Evolutionary conservation across 2,888 invertebrate genomes (phyloP).

Genomic region (Phyllotreta striolata): DNA sequence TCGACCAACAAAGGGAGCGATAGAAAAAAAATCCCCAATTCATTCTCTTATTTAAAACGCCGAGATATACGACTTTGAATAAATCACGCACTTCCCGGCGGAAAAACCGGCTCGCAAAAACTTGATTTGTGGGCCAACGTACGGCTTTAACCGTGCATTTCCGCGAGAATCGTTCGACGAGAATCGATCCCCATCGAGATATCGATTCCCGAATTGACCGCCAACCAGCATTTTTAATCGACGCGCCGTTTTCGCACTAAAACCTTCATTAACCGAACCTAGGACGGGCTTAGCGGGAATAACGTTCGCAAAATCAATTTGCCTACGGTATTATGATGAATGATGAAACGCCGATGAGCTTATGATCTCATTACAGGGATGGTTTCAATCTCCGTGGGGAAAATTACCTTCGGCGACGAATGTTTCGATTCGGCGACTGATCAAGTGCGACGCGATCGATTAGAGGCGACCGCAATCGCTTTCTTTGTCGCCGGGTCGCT

Average conservation of each 20-base stretch:
- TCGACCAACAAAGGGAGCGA: too few relatives aligned
- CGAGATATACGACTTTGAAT: slow-evolving; percentile 49
- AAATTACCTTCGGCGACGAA: slow-evolving; percentile 29
- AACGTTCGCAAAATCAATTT: slow-evolving; percentile 14
- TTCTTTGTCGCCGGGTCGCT: too few relatives aligned
- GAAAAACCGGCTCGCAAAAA: slow-evolving; percentile 49
- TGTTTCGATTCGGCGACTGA: slow-evolving; percentile 28
- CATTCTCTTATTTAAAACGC: slow-evolving; percentile 50
- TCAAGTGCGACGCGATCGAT: slow-evolving; percentile 13
- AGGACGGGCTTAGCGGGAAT: not conserved
- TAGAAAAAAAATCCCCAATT: slow-evolving; percentile 41
- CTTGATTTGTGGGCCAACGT: slow-evolving; percentile 51
- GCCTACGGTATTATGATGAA: slow-evolving; percentile 18
- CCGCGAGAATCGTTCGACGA: slow-evolving; percentile 1
- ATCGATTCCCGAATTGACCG: not conserved
- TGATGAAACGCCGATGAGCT: slow-evolving; percentile 26
- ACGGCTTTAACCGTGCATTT: slow-evolving; percentile 47
- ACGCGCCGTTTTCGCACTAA: too few relatives aligned
- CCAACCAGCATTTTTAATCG: not conserved
- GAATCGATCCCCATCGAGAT: too few relatives aligned
- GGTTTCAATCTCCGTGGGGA: slow-evolving; percentile 33
- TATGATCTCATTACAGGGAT: slow-evolving; percentile 28
- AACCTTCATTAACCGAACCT: too few relatives aligned
- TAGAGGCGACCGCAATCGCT: too few relatives aligned
- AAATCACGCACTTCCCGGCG: slow-evolving; percentile 51